Conservation (phyloP, 2,797 vertebrate species). For the Neoniphon sammara region DNA sequence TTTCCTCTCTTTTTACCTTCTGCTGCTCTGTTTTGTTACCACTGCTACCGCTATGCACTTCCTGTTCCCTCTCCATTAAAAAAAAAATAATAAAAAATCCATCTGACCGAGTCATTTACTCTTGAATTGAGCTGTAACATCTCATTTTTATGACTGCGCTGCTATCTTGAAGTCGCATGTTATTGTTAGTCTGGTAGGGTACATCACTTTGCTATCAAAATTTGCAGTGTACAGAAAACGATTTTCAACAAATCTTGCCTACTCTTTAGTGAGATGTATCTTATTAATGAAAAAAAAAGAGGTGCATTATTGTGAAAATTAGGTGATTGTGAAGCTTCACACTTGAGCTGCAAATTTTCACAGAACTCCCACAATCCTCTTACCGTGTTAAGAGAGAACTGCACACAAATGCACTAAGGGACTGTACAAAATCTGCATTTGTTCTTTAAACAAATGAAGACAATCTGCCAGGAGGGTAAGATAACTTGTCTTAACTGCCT, state of each 20-base stretch:
- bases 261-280: background rate
- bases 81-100: background rate
- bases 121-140: no score
- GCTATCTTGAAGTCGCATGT: no score
- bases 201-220: background rate
- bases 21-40: no score
- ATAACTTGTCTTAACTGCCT: background rate
- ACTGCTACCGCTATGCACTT: no score
- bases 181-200: no score
- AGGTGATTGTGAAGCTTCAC: conserved; percentile 16
- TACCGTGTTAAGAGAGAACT: conserved; percentile 17
- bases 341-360: conserved; percentile 11
- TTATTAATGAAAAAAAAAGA: no score
- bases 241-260: background rate
- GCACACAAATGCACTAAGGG: background rate
- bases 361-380: conserved; percentile 30
- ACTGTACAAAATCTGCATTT: background rate
- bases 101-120: background rate
- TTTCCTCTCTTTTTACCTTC: no score
- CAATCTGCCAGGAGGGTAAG: background rate
- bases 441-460: background rate
- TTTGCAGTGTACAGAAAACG: background rate
- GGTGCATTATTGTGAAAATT: background rate
- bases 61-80: no score
- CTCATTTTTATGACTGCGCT: no score